Percentiles rank a stretch among this genome's conserved stretches.
Conservation (phyloP, 2,113 vertebrate species). For the Phalacrocorax brasilianus region DNA sequence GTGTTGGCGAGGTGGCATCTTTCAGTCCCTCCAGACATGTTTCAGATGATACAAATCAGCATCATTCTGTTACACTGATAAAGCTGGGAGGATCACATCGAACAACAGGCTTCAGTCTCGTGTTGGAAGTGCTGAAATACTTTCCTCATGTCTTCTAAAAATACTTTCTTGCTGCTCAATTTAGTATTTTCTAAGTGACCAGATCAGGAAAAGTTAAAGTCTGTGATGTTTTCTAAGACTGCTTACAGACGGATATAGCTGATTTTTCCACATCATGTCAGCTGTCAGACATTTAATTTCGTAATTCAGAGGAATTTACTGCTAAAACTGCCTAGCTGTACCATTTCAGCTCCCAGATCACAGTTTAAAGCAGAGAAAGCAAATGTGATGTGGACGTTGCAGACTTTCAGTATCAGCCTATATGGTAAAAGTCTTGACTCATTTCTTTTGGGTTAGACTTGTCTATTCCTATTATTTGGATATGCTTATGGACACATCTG, state of each 20-base stretch:
- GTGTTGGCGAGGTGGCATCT: background rate
- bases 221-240: background rate
- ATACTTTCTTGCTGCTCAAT: background rate
- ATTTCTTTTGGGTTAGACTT: background rate
- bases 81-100: background rate
- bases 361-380: background rate
- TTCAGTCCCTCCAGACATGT: slow-evolving; percentile 29
- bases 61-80: slow-evolving; percentile 32
- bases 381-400: background rate
- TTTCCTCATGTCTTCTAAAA: background rate
- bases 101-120: background rate
- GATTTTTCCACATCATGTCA: background rate
- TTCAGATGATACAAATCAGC: slow-evolving; percentile 33
- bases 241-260: background rate
- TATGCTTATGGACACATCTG: background rate
- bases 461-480: background rate
- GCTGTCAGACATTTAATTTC: background rate
- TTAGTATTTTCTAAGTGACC: background rate
- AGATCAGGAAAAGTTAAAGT: background rate
- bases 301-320: background rate
- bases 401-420: background rate
- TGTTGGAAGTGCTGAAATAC: background rate
- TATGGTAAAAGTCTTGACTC: background rate
- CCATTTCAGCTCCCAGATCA: background rate
- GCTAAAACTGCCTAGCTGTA: background rate